Percentiles rank a stretch among this genome's conserved stretches.
Evolutionary conservation across 2,113 vertebrate genomes (phyloP).

Genomic region (Tragelaphus strepsiceros): DNA sequence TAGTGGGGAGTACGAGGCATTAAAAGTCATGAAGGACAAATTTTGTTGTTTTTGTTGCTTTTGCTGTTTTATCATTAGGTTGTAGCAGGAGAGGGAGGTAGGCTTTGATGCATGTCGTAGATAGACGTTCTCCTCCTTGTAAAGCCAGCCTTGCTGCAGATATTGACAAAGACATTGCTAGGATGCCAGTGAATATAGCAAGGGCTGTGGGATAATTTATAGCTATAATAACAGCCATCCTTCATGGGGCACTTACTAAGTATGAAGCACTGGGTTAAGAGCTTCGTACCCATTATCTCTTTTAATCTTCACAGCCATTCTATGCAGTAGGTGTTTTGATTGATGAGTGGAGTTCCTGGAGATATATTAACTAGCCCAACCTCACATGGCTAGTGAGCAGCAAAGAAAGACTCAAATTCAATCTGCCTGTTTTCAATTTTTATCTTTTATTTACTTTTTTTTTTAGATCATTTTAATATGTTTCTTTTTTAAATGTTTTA

Average conservation of each 20-base stretch:
- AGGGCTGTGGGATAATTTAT: not conserved
- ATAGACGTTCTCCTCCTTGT: not conserved
- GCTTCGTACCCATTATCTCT: not conserved
- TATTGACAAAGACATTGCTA: not conserved
- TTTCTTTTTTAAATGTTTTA: not conserved
- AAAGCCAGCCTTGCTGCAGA: not conserved
- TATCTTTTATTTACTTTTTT: not conserved
- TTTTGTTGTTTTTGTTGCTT: not conserved
- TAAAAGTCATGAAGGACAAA: not conserved
- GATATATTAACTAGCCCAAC: not conserved
- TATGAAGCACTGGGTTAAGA: not conserved
- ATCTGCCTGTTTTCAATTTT: not conserved
- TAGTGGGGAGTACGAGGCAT: not conserved
- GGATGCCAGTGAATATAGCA: not conserved
- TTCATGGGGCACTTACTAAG: not conserved
- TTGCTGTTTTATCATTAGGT: not conserved
- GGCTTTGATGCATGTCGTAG: not conserved
- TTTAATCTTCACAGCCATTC: not conserved
- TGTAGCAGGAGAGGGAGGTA: not conserved
- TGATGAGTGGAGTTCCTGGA: not conserved
- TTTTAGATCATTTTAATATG: not conserved
- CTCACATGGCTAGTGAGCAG: not conserved
- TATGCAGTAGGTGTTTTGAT: not conserved
- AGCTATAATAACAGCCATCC: not conserved
- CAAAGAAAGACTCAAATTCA: not conserved